Evolutionary conservation across 37 sponge, comb jelly and placozoan species (phyloP).

Genomic region (Geodia barretti): DNA sequence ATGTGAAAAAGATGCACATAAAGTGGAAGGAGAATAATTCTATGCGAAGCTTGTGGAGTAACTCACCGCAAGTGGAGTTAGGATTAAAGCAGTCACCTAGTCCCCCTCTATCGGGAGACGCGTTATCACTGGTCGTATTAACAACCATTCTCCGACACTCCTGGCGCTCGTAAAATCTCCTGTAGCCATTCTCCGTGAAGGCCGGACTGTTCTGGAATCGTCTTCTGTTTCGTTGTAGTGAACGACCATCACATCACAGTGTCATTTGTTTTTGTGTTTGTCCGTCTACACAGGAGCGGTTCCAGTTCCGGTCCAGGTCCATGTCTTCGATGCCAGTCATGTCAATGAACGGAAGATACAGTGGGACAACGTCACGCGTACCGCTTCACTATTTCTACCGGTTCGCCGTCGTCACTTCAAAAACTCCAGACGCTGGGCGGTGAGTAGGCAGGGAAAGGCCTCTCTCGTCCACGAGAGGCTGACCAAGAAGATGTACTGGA

Average conservation of each 20-base stretch:
- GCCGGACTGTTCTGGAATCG: too few species aligned
- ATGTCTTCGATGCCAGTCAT: not conserved
- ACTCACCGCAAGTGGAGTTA: conserved; percentile 11
- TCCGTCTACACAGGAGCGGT: not conserved
- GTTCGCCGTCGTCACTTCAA: conserved; percentile 17
- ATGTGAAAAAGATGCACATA: too few species aligned
- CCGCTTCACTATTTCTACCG: not conserved
- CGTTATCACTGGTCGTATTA: not conserved
- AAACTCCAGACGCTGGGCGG: conserved; percentile 12
- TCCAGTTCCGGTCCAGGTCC: too few species aligned
- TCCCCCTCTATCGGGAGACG: not conserved
- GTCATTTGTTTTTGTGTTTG: too few species aligned
- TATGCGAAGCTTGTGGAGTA: too few species aligned
- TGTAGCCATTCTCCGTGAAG: not conserved
- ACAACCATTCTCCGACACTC: not conserved
- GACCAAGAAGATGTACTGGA: conserved; percentile 22
- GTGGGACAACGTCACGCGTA: not conserved
- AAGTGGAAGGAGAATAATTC: too few species aligned
- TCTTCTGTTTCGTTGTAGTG: too few species aligned
- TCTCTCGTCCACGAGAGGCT: not conserved
- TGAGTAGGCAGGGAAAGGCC: conserved; percentile 33
- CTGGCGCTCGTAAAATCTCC: not conserved
- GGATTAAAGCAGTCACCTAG: not conserved
- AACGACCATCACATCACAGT: too few species aligned
- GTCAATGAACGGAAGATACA: conserved; percentile 67